These are phyloP conservation scores for Sphenodon punctatus DNA, from an alignment of 2,797 vertebrate genomes.

Conservation along the genomic window DNA sequence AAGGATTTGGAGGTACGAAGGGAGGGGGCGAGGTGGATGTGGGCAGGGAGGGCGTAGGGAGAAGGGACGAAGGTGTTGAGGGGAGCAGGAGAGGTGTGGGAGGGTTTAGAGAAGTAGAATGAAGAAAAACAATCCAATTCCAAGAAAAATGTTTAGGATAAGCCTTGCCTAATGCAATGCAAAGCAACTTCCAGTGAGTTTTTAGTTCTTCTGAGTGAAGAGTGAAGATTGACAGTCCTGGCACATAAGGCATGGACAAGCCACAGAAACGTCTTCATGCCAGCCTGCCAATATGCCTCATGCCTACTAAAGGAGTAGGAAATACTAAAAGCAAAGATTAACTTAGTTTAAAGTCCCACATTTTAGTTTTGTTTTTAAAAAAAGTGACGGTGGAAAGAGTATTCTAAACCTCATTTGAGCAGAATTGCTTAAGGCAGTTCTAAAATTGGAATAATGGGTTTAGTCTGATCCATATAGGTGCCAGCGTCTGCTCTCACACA, in stretches of 20 bases:
- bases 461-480: not conserved
- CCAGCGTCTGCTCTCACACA: not conserved
- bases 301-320: not conserved
- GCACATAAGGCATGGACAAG: not conserved
- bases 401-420: not conserved
- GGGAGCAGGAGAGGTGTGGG: too few relatives aligned
- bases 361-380: not conserved
- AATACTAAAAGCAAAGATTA: not conserved
- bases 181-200: not conserved
- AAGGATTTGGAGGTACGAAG: too few relatives aligned
- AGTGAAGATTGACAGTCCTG: not conserved
- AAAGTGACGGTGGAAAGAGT: not conserved
- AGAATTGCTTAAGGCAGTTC: not conserved
- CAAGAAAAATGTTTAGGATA: not conserved
- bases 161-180: not conserved
- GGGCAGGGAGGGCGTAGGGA: too few relatives aligned
- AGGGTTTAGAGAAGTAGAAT: not conserved
- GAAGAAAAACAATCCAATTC: not conserved
- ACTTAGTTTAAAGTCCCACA: not conserved
- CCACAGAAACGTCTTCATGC: not conserved
- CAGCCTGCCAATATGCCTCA: not conserved
- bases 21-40: too few relatives aligned
- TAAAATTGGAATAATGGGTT: not conserved
- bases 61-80: too few relatives aligned
- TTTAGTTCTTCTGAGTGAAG: not conserved